These are phyloP conservation scores for Triplophysa rosa DNA, from an alignment of 2,113 vertebrate species.

Conservation along the genomic window DNA sequence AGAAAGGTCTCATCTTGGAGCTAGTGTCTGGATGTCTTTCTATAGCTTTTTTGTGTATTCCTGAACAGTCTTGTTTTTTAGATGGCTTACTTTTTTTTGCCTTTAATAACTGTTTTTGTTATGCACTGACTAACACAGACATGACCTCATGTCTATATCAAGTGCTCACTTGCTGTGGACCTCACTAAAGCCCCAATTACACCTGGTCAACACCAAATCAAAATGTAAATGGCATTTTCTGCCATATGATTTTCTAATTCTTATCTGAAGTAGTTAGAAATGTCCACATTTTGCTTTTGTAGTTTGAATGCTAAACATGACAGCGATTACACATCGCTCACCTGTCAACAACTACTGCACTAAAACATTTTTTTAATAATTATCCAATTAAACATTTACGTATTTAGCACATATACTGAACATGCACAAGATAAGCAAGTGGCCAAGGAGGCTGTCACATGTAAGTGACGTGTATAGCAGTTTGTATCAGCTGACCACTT, in stretches of 20 bases:
- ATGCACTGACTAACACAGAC: neutral
- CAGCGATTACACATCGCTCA: too few relatives aligned
- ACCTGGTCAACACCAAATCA: neutral
- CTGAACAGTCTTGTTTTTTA: neutral
- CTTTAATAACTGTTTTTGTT: conserved; percentile 3
- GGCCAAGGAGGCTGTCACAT: too few relatives aligned
- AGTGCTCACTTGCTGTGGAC: neutral
- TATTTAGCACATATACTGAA: too few relatives aligned
- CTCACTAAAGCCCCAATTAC: neutral
- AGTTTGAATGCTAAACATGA: too few relatives aligned
- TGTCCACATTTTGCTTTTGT: neutral
- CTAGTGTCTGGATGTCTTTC: neutral
- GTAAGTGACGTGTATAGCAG: neutral
- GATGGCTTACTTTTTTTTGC: neutral
- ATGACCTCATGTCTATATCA: neutral
- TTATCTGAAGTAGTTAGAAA: neutral
- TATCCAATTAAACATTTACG: too few relatives aligned
- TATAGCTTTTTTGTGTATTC: neutral
- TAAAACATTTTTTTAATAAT: too few relatives aligned
- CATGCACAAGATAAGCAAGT: too few relatives aligned
- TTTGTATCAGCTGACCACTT: neutral
- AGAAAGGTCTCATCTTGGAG: neutral
- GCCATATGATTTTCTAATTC: neutral
- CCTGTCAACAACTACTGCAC: too few relatives aligned
- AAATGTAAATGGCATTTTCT: neutral